Percentiles rank a stretch among this genome's conserved stretches.
Conservation (phyloP, 2,797 vertebrate species). For the Gallinago nigripennis region DNA sequence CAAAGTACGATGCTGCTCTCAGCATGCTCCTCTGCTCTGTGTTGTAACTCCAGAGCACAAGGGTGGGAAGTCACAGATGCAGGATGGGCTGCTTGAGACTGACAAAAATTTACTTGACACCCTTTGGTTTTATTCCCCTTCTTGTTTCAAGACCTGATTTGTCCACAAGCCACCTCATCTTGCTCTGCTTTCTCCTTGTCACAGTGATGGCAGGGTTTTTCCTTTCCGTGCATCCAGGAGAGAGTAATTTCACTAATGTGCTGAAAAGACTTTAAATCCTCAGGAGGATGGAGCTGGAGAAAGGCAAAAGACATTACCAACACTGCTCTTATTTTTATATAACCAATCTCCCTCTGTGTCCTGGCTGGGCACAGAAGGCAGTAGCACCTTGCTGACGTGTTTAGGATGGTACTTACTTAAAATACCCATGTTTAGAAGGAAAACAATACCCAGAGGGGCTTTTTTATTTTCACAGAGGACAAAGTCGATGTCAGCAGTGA, state of each 20-base stretch:
- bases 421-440: not conserved
- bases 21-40: not conserved
- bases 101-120: not conserved
- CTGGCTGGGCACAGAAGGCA: not conserved
- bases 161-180: not conserved
- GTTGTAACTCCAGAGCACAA: not conserved
- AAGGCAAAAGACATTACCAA: not conserved
- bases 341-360: not conserved
- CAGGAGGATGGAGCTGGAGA: not conserved
- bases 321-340: not conserved
- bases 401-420: not conserved
- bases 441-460: not conserved
- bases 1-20: not conserved
- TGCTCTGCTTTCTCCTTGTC: fast-evolving
- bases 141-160: not conserved
- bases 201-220: not conserved
- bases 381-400: not conserved
- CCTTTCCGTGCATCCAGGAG: not conserved
- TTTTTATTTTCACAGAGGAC: not conserved
- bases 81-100: not conserved
- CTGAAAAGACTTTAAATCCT: not conserved
- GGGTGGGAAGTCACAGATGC: not conserved
- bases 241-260: not conserved
- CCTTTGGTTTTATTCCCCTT: not conserved
- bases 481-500: not conserved